Percentiles rank a stretch among this genome's conserved stretches.
Conservation (phyloP, 2,113 vertebrate species). For the Acrocephalus arundinaceus region DNA sequence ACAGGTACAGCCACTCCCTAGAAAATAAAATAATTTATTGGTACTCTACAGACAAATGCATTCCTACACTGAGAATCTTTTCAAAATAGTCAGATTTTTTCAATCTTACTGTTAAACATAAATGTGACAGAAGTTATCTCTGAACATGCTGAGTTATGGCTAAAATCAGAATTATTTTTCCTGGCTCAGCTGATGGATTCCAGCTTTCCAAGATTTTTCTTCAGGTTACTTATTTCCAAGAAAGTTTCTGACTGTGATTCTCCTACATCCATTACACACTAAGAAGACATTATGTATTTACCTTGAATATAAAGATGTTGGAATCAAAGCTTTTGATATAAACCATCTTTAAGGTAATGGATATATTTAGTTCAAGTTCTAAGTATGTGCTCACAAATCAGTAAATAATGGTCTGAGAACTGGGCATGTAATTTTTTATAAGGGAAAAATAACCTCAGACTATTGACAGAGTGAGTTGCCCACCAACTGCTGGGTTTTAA, state of each 20-base stretch:
- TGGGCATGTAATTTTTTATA: not conserved
- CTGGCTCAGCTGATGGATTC: not conserved
- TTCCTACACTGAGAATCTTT: not conserved
- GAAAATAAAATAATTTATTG: not conserved
- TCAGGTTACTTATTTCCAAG: not conserved
- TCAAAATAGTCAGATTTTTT: not conserved
- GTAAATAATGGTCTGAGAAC: not conserved
- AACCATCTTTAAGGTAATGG: not conserved
- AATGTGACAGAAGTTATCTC: not conserved
- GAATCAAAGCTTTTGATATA: not conserved
- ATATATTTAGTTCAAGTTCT: not conserved
- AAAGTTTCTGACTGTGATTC: not conserved
- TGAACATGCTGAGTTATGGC: not conserved
- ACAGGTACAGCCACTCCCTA: constrained; percentile 96
- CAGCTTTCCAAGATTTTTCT: not conserved
- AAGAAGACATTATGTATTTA: not conserved
- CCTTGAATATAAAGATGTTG: not conserved
- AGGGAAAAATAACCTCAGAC: not conserved
- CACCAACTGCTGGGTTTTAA: not conserved
- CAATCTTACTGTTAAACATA: not conserved
- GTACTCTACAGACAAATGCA: not conserved
- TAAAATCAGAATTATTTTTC: not conserved
- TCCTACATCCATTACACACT: not conserved
- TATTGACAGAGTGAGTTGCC: not conserved
- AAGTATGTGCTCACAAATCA: not conserved